phyloP scores from a whole-genome alignment of 2,797 vertebrate genomes.

The Takifugu rubripes region DNA sequence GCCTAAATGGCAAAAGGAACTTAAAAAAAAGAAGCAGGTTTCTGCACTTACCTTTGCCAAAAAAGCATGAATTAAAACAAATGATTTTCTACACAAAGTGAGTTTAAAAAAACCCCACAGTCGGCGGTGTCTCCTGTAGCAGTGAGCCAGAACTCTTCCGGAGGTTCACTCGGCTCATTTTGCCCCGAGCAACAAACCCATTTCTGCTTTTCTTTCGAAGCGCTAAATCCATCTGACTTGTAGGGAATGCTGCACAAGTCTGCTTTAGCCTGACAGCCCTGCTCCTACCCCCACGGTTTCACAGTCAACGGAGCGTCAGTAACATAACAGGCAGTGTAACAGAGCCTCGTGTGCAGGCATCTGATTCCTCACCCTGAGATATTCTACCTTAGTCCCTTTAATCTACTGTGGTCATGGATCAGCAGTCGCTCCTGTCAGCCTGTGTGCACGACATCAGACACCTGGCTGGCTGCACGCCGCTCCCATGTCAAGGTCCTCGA shows the following conservation, averaged over 20 bases:
- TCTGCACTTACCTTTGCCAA: background rate
- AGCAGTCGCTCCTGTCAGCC: conserved; percentile 25
- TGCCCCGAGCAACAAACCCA: conserved; percentile 51
- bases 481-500: conserved; percentile 53
- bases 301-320: conserved; percentile 68
- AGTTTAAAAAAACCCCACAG: conserved; percentile 23
- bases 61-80: background rate
- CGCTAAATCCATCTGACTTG: conserved; percentile 44
- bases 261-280: conserved; percentile 20
- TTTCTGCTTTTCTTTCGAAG: conserved; percentile 48
- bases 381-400: conserved; percentile 44
- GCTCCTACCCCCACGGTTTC: conserved; percentile 51
- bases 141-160: conserved; percentile 30
- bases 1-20: conserved; percentile 13
- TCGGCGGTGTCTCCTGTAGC: conserved; percentile 15
- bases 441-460: conserved; percentile 24
- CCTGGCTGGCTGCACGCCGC: conserved; percentile 32
- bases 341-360: conserved; percentile 30
- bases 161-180: conserved; percentile 39
- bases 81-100: conserved; percentile 1
- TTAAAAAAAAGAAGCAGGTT: conserved; percentile 8
- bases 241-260: conserved; percentile 20
- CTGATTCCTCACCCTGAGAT: conserved; percentile 37
- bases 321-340: conserved; percentile 56
- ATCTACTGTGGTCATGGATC: conserved; percentile 36